These are phyloP conservation scores for Pheucticus melanocephalus DNA, from an alignment of 2,113 vertebrate genomes.

Conservation along the genomic window DNA sequence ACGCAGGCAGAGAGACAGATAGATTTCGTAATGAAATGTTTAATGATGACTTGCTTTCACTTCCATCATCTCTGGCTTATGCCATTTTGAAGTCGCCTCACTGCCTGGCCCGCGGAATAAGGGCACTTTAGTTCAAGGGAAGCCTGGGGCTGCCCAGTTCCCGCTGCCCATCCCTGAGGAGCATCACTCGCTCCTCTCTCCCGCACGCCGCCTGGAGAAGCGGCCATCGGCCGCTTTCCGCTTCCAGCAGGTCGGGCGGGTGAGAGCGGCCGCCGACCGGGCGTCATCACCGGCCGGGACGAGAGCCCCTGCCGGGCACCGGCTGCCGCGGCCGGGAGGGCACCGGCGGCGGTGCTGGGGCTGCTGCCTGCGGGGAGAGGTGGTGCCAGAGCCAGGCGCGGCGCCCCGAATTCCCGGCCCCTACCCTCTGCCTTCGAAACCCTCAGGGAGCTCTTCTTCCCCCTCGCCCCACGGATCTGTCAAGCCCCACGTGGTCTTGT, in stretches of 20 bases:
- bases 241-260: not conserved
- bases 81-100: conserved; percentile 16
- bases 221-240: not conserved
- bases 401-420: not conserved
- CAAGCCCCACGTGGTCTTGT: not conserved
- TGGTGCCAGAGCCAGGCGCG: too few species aligned
- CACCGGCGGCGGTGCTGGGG: not conserved
- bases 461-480: not conserved
- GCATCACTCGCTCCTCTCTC: not conserved
- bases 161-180: not conserved
- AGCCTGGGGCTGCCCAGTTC: not conserved
- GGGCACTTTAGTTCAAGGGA: not conserved
- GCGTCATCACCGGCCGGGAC: not conserved
- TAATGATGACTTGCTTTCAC: conserved; percentile 1
- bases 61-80: not conserved
- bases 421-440: conserved; percentile 39
- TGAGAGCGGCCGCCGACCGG: not conserved
- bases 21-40: conserved; percentile 45
- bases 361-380: not conserved
- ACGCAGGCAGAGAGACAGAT: conserved; percentile 16
- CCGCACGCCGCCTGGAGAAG: not conserved
- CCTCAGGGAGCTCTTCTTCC: not conserved
- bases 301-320: not conserved
- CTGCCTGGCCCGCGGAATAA: not conserved
- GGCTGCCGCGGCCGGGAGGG: not conserved